Conservation (phyloP, 2,797 vertebrate genomes). For the Danio jaintianensis region DNA sequence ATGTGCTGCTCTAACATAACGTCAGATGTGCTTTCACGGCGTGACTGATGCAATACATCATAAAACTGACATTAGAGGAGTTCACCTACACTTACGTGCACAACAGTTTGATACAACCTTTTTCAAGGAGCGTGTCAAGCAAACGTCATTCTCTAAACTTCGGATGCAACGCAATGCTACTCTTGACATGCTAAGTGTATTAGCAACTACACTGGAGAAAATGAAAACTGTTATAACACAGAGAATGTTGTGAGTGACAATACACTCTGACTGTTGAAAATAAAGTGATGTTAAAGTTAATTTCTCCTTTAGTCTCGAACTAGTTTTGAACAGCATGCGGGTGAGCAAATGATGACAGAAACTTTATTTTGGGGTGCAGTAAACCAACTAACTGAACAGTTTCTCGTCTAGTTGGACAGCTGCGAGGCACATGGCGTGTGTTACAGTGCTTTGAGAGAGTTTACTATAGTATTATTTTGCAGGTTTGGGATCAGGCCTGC, state of each 20-base stretch:
- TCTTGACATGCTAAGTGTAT: background rate
- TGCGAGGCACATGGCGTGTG: background rate
- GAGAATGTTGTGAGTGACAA: background rate
- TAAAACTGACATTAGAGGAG: background rate
- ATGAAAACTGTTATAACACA: background rate
- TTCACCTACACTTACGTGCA: background rate
- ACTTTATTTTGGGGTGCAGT: background rate
- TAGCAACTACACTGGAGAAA: background rate
- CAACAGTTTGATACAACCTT: background rate
- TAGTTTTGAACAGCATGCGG: background rate
- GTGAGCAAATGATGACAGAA: background rate
- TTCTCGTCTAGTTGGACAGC: background rate
- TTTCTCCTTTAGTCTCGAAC: background rate
- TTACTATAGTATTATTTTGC: background rate
- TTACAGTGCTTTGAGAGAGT: background rate
- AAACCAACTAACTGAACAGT: background rate
- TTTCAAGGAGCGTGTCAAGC: background rate
- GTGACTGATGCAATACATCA: background rate
- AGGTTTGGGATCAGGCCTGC: slow-evolving; percentile 20
- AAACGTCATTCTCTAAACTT: background rate
- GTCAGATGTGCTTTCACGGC: background rate
- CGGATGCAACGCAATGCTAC: background rate
- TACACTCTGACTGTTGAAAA: background rate
- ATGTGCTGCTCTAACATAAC: background rate
- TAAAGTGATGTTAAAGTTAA: background rate